A percentile compares a stretch with the other conserved stretches of the same genome.
These are phyloP conservation scores for Acyrthosiphon pisum DNA, from an alignment of 1,140 invertebrate species.

Conservation along the genomic window DNA sequence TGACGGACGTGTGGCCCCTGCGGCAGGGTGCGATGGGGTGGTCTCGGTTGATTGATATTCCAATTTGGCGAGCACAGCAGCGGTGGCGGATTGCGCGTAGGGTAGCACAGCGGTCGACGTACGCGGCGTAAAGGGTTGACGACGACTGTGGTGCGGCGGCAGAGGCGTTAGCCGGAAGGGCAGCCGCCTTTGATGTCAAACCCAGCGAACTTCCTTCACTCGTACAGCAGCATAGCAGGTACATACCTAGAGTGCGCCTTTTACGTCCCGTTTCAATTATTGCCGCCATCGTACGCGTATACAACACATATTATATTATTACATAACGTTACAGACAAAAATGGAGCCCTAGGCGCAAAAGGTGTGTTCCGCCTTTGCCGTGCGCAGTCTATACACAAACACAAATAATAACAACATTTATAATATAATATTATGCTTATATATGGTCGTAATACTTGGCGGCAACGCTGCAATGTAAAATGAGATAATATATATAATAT, in stretches of 20 bases:
- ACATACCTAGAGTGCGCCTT: not conserved
- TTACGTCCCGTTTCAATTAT: conserved; percentile 32
- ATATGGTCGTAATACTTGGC: not conserved
- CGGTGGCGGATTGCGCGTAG: not conserved
- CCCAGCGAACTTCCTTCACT: conserved; percentile 25
- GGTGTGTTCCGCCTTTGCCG: not conserved
- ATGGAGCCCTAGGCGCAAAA: not conserved
- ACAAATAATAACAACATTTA: not conserved
- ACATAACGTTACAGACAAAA: conserved; percentile 25
- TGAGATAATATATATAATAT: not conserved
- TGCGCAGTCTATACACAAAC: not conserved
- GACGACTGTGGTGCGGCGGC: not conserved
- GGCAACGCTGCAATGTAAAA: not conserved
- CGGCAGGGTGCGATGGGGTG: not conserved
- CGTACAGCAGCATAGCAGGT: not conserved
- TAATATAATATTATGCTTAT: not conserved
- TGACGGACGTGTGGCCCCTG: conserved; percentile 27
- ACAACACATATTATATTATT: not conserved
- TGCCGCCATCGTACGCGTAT: not conserved
- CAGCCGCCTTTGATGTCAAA: conserved; percentile 40
- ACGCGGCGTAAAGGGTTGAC: conserved; percentile 22
- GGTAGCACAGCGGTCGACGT: not conserved
- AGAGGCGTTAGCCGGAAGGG: conserved; percentile 35
- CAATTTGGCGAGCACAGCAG: not conserved
- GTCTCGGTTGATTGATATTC: conserved; percentile 55